Conservation (phyloP, 2,888 invertebrate genomes). For the Xylocampa areola region DNA sequence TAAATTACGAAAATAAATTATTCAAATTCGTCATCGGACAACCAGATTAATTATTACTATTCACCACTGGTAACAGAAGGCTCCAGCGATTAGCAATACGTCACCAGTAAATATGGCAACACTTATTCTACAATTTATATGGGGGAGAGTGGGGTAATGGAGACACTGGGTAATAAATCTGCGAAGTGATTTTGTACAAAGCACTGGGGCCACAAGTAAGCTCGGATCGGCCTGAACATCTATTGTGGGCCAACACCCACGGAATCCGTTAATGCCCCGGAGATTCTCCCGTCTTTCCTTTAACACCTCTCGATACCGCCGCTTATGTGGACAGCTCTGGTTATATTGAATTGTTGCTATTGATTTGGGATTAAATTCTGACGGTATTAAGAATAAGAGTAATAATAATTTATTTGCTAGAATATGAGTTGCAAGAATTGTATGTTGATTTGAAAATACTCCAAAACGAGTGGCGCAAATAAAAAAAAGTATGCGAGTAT, state of each 20-base stretch:
- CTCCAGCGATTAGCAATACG: constrained; percentile 86
- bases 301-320: constrained; percentile 81
- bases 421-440: no score
- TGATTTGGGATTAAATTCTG: constrained; percentile 47
- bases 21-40: constrained; percentile 84
- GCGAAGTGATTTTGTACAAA: constrained; percentile 89
- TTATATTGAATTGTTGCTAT: constrained; percentile 68
- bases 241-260: constrained; percentile 83
- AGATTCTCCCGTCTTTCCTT: constrained; percentile 88
- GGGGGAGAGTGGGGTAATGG: constrained; percentile 83
- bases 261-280: constrained; percentile 88
- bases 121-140: constrained; percentile 88
- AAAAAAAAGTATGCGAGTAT: no score
- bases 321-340: constrained; percentile 66
- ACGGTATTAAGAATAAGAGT: constrained; percentile 17
- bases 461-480: no score
- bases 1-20: constrained; percentile 86
- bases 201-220: constrained; percentile 86
- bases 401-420: not conserved
- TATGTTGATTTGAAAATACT: no score
- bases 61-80: constrained; percentile 83
- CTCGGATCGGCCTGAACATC: constrained; percentile 85
- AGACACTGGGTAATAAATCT: constrained; percentile 86
- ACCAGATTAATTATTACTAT: constrained; percentile 87
- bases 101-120: constrained; percentile 89